Conservation (phyloP, 2,888 invertebrate genomes). For the Andrena camellia region DNA sequence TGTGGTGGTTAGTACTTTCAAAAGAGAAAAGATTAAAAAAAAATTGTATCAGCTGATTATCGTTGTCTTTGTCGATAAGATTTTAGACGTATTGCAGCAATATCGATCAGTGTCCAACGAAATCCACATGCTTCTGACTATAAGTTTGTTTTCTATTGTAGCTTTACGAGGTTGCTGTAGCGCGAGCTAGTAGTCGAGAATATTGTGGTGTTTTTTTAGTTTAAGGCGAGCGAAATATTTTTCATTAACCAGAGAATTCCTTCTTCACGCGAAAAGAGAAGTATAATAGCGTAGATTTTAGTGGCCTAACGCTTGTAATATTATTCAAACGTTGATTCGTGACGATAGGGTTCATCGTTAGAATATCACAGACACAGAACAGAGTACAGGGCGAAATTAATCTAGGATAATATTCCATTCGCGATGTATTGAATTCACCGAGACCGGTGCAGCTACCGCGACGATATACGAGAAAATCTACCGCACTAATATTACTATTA, state of each 20-base stretch:
- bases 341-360: conserved; percentile 42
- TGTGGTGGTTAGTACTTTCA: conserved; percentile 17
- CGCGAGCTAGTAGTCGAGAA: background rate
- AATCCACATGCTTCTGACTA: background rate
- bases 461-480: conserved; percentile 27
- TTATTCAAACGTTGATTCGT: conserved; percentile 12
- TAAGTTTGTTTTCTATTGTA: background rate
- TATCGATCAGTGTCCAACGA: conserved; percentile 53
- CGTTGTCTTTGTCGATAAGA: conserved; percentile 15
- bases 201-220: background rate
- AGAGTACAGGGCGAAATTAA: conserved; percentile 10
- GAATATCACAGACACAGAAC: conserved; percentile 40
- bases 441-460: conserved; percentile 36
- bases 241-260: background rate
- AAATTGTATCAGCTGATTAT: conserved; percentile 17
- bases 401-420: conserved; percentile 23
- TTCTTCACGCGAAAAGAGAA: background rate
- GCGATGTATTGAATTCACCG: conserved; percentile 56
- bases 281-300: background rate
- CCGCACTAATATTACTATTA: conserved; percentile 43
- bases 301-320: conserved; percentile 49
- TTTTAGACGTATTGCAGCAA: conserved; percentile 24
- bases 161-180: background rate
- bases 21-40: conserved; percentile 1
- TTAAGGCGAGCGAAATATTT: background rate